Conservation (phyloP, 2,888 invertebrate genomes). For the Dusona sp. region DNA sequence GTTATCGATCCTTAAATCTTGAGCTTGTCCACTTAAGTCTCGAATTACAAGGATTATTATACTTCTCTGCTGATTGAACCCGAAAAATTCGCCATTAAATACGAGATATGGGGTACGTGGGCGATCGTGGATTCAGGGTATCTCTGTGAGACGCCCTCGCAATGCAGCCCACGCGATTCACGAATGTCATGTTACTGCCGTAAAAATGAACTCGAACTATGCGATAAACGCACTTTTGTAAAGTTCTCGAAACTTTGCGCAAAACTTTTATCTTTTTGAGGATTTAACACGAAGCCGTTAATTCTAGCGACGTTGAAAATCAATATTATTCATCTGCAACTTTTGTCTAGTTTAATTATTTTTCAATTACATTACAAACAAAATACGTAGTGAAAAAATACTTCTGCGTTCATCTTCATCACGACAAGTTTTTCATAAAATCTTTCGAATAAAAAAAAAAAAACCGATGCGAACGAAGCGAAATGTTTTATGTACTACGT, state of each 20-base stretch:
- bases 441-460: conserved; percentile 8
- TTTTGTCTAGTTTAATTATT: background rate
- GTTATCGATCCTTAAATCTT: conserved; percentile 8
- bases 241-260: background rate
- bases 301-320: background rate
- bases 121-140: conserved; percentile 55
- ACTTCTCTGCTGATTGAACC: conserved; percentile 23
- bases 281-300: background rate
- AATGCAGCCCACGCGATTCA: conserved; percentile 35
- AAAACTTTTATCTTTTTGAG: background rate
- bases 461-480: background rate
- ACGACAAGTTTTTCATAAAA: conserved; percentile 7
- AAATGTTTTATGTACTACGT: background rate
- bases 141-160: conserved; percentile 51
- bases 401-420: background rate
- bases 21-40: conserved; percentile 37
- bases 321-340: background rate
- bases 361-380: background rate
- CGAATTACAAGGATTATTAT: conserved; percentile 38
- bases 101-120: conserved; percentile 41
- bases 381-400: no score
- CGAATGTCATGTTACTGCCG: conserved; percentile 18
- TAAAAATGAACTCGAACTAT: conserved; percentile 10
- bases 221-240: conserved; percentile 19
- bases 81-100: conserved; percentile 43